phyloP scores from a whole-genome alignment of 2,888 invertebrate genomes.

The Eumerus sabulonum region DNA sequence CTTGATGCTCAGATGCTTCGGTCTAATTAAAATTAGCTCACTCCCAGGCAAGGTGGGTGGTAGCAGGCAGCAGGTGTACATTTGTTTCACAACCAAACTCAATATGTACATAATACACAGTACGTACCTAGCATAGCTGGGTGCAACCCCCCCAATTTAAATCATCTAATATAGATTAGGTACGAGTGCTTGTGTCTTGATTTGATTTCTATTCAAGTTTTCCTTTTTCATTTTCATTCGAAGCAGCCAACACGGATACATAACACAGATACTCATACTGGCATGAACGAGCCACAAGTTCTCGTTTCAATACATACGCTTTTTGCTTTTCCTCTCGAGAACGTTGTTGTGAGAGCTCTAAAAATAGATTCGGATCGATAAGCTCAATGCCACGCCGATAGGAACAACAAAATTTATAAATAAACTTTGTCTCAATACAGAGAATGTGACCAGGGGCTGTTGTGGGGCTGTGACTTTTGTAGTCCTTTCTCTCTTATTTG shows the following conservation, averaged over 20 bases:
- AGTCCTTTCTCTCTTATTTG: conserved; percentile 26
- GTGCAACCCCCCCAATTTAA: conserved; percentile 45
- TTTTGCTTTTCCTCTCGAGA: conserved; percentile 26
- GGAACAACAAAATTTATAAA: conserved; percentile 71
- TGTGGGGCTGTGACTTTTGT: conserved; percentile 63
- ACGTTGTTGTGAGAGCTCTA: conserved; percentile 65
- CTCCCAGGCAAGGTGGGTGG: too few species aligned
- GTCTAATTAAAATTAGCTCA: conserved; percentile 37
- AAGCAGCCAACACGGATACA: too few species aligned
- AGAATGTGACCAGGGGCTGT: conserved; percentile 64
- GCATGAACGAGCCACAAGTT: conserved; percentile 53
- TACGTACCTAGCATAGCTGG: conserved; percentile 23
- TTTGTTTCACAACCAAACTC: neutral
- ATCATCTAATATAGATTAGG: conserved; percentile 26
- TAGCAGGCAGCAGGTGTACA: conserved; percentile 30
- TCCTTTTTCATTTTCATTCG: conserved; percentile 15
- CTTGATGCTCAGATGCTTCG: conserved; percentile 47
- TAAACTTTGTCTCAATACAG: conserved; percentile 69
- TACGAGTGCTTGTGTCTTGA: conserved; percentile 36
- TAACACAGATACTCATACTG: conserved; percentile 6
- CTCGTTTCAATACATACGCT: neutral
- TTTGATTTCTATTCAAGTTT: conserved; percentile 9
- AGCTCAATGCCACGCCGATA: conserved; percentile 72
- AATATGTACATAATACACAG: conserved; percentile 2
- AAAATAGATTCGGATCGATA: conserved; percentile 71